These are phyloP conservation scores for Euwallacea fornicatus DNA, from an alignment of 1,140 invertebrate species.

Conservation along the genomic window DNA sequence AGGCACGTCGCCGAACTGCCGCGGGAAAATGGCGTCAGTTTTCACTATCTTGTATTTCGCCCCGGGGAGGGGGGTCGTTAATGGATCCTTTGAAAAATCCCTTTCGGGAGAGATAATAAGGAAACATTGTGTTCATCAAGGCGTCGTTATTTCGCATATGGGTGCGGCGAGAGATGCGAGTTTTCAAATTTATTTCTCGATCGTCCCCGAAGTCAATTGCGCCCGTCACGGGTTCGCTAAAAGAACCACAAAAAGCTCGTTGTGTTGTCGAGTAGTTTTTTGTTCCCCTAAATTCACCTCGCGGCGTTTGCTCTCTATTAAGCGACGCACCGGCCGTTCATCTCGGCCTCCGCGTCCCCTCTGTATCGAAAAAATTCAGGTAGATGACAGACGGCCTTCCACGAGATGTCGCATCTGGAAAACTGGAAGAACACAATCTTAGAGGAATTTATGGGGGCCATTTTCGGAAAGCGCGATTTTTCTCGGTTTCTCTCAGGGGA, in stretches of 20 bases:
- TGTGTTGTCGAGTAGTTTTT: neutral
- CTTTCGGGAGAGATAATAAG: no score
- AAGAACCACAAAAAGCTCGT: neutral
- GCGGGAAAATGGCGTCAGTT: no score
- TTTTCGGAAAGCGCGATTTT: conserved; percentile 16
- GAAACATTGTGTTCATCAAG: neutral
- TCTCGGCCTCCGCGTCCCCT: no score
- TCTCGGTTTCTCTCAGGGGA: conserved; percentile 2
- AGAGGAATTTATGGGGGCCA: conserved; percentile 11
- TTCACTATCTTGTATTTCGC: no score
- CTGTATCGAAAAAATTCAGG: neutral
- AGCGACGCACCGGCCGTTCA: neutral
- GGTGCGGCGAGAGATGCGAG: neutral
- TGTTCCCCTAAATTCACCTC: no score
- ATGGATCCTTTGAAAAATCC: no score
- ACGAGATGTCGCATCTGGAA: conserved; percentile 2
- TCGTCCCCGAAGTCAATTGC: conserved; percentile 18
- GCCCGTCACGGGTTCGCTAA: conserved; percentile 7
- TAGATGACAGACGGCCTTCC: neutral
- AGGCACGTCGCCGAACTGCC: no score
- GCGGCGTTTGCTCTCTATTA: neutral
- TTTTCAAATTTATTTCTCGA: conserved; percentile 3
- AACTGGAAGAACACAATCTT: conserved; percentile 15
- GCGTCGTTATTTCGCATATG: neutral
- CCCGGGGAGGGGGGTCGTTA: no score